These are phyloP conservation scores for Netelia inedita DNA, from an alignment of 2,888 invertebrate genomes.

Conservation along the genomic window DNA sequence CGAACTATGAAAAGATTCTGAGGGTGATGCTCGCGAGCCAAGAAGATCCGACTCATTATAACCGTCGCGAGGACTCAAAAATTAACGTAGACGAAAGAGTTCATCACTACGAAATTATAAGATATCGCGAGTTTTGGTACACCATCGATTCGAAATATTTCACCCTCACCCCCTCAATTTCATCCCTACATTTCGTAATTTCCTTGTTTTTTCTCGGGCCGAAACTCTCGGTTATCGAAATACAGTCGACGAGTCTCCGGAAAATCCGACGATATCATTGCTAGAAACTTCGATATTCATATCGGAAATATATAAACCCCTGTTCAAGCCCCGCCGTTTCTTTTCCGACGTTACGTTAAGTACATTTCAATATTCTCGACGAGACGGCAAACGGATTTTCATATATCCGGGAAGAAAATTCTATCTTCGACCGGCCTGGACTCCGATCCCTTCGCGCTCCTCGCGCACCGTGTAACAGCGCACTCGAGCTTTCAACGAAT, in stretches of 20 bases:
- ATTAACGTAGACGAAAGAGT: slow-evolving; percentile 8
- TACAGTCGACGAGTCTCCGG: background rate
- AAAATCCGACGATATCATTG: slow-evolving; percentile 59
- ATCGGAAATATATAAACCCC: slow-evolving; percentile 52
- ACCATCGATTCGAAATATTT: background rate
- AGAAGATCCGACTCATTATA: slow-evolving; percentile 51
- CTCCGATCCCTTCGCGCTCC: background rate
- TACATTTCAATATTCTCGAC: slow-evolving; percentile 79
- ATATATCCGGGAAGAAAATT: slow-evolving; percentile 18
- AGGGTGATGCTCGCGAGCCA: slow-evolving; percentile 42
- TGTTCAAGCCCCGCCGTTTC: slow-evolving; percentile 14
- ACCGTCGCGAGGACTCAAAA: slow-evolving; percentile 38
- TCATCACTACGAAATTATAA: too few species aligned
- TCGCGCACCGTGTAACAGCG: background rate
- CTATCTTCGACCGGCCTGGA: slow-evolving; percentile 4
- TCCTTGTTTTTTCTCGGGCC: background rate
- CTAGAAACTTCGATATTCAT: slow-evolving; percentile 58
- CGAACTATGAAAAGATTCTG: background rate
- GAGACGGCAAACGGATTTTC: slow-evolving; percentile 61
- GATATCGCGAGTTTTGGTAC: slow-evolving; percentile 18
- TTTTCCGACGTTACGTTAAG: slow-evolving; percentile 70
- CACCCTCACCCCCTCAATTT: too few species aligned
- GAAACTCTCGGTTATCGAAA: too few species aligned
- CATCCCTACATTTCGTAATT: background rate
- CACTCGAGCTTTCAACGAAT: slow-evolving; percentile 15